Conservation (phyloP, 30 jellyfish, hydroid and myxozoan genomes). For the Chrysaora quinquecirrha region DNA sequence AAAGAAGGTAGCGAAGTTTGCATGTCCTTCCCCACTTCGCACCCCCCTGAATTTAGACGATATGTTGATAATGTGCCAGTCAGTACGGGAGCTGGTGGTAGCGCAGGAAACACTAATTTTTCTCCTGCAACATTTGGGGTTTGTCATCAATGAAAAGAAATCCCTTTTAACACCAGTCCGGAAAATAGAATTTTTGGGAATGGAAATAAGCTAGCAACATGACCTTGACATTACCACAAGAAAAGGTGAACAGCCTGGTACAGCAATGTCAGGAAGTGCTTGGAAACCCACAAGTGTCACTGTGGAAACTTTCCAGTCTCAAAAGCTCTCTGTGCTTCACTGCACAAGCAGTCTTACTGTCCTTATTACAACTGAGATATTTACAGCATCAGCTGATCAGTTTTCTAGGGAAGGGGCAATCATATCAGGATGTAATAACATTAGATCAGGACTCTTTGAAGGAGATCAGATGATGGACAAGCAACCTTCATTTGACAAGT, state of each 20-base stretch:
- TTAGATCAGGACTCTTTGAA: background rate
- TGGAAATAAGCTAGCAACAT: slow-evolving; percentile 21
- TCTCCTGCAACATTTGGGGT: slow-evolving; percentile 38
- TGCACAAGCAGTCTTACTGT: slow-evolving; percentile 34
- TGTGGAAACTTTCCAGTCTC: slow-evolving; percentile 18
- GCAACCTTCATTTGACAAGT: slow-evolving; percentile 10
- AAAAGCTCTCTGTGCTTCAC: slow-evolving; percentile 26
- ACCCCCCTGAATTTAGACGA: too few species aligned
- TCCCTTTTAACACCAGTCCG: slow-evolving; percentile 21
- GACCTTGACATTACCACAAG: slow-evolving; percentile 30
- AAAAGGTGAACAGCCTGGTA: background rate
- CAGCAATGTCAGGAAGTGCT: slow-evolving; percentile 19
- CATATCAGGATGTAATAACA: background rate
- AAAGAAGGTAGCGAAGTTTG: too few species aligned
- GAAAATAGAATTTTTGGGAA: slow-evolving; percentile 32
- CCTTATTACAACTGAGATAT: slow-evolving; percentile 15
- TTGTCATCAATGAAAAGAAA: slow-evolving; percentile 14
- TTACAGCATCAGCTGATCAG: background rate
- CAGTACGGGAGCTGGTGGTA: background rate
- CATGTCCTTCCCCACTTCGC: too few species aligned
- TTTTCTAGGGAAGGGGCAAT: background rate
- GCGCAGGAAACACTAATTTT: slow-evolving; percentile 29
- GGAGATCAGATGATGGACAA: slow-evolving; percentile 38
- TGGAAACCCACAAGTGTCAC: background rate
- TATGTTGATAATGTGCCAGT: too few species aligned